phyloP scores from a whole-genome alignment of 2,888 invertebrate species.

The Ophion ventricosus region DNA sequence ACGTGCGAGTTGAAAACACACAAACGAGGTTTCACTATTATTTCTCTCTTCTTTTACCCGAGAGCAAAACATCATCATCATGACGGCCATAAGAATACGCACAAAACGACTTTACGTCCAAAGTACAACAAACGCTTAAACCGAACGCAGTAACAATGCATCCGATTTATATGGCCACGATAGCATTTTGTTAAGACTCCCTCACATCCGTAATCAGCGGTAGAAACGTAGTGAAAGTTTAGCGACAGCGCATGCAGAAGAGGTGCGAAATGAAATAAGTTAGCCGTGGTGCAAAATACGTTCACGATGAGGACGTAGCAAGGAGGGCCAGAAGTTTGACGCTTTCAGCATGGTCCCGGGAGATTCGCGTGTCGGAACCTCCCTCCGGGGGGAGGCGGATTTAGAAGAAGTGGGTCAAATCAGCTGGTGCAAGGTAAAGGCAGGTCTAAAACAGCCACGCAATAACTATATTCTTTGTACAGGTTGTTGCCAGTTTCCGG shows the following conservation, averaged over 20 bases:
- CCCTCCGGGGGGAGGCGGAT: background rate
- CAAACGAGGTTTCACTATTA: too few species aligned
- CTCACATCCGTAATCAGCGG: background rate
- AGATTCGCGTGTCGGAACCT: background rate
- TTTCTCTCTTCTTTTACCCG: too few species aligned
- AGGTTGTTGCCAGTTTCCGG: background rate
- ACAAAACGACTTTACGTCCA: too few species aligned
- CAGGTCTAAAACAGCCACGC: background rate
- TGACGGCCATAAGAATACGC: too few species aligned
- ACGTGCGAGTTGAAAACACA: too few species aligned
- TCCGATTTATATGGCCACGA: too few species aligned
- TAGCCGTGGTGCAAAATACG: background rate
- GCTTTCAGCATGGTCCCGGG: background rate
- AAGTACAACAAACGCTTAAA: too few species aligned
- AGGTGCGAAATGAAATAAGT: background rate
- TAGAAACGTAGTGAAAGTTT: background rate
- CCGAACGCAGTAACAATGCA: too few species aligned
- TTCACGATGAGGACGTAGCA: background rate
- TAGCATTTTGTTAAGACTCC: background rate
- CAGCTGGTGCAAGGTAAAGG: background rate
- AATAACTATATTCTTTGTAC: background rate
- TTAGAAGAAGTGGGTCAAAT: background rate
- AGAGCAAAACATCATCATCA: too few species aligned
- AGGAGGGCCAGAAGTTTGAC: conserved; percentile 5
- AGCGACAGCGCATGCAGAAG: background rate